Conservation (phyloP, 2,113 vertebrate species). For the Hucho hucho region DNA sequence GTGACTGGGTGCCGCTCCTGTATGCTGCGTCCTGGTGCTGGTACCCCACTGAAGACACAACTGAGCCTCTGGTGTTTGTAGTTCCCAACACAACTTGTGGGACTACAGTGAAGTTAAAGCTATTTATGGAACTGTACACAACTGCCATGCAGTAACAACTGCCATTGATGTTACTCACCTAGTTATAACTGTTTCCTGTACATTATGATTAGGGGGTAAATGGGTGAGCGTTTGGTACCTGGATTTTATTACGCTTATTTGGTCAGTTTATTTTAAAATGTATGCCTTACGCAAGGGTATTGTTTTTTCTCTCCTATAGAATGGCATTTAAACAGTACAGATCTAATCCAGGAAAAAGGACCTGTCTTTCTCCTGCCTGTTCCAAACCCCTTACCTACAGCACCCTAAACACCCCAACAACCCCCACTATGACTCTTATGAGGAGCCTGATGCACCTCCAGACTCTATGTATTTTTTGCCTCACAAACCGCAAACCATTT, state of each 20-base stretch:
- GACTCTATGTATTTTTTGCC: background rate
- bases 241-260: background rate
- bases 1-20: background rate
- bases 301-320: background rate
- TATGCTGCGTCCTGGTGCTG: background rate
- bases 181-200: too few species aligned
- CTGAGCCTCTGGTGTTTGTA: background rate
- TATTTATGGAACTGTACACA: background rate
- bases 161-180: too few species aligned
- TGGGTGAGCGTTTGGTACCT: too few species aligned
- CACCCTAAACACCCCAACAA: background rate
- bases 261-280: background rate
- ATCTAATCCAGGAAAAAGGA: slow-evolving; percentile 1
- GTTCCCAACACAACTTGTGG: slow-evolving; percentile 10
- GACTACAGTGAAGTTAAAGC: background rate
- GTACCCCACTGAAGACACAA: background rate
- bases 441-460: background rate
- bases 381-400: background rate
- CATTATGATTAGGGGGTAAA: too few species aligned
- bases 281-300: background rate
- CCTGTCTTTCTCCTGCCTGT: slow-evolving; percentile 1
- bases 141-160: too few species aligned
- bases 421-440: too few species aligned
- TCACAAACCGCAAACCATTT: background rate
- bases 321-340: background rate